Evolutionary conservation across 1,140 invertebrate species (phyloP).

Genomic region (Drosophila tsacasi): DNA sequence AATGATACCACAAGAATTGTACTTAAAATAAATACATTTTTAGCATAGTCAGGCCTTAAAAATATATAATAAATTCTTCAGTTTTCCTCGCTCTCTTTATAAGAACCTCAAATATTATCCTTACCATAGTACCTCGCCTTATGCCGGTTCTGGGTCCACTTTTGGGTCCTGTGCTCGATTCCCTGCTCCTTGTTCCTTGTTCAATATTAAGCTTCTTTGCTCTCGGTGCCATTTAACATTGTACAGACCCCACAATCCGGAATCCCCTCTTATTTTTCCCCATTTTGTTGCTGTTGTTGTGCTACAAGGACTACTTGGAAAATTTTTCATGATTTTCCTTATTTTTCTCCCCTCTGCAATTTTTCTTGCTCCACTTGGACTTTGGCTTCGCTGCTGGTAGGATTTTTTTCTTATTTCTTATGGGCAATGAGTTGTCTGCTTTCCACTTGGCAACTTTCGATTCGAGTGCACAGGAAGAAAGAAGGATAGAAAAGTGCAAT

Average conservation of each 20-base stretch:
- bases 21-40: too few species aligned
- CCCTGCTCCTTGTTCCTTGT: neutral
- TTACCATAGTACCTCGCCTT: constrained; percentile 1
- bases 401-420: constrained; percentile 13
- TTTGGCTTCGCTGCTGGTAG: constrained; percentile 2
- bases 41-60: neutral
- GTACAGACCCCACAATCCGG: constrained; percentile 1
- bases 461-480: constrained; percentile 7
- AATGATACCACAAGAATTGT: too few species aligned
- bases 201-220: constrained; percentile 27
- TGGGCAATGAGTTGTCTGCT: constrained; percentile 42
- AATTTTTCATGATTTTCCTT: constrained; percentile 56
- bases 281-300: constrained; percentile 16
- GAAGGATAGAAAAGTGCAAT: too few species aligned
- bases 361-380: constrained; percentile 22
- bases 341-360: constrained; percentile 2
- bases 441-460: constrained; percentile 65
- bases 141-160: neutral
- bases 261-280: neutral
- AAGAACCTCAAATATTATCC: neutral
- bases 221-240: constrained; percentile 62
- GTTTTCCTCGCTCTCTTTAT: neutral
- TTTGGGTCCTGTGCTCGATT: neutral
- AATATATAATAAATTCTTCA: neutral
- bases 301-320: constrained; percentile 60